A percentile compares a stretch with the other conserved stretches of the same genome.
Conservation (phyloP, 2,888 invertebrate genomes). For the Apamea crenata region DNA sequence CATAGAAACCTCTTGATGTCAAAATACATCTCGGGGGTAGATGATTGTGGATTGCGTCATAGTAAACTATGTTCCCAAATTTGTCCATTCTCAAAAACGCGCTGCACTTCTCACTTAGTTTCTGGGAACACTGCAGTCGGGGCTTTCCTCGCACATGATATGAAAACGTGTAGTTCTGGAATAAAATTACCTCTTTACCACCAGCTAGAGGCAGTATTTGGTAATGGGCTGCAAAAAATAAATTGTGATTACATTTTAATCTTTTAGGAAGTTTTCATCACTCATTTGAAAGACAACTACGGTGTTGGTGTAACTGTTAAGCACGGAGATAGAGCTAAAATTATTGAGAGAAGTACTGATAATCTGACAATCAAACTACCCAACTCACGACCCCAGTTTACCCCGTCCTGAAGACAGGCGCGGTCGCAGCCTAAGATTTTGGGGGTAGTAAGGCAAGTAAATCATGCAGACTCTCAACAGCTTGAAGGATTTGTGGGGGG, state of each 20-base stretch:
- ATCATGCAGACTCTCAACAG: too few relatives aligned
- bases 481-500: too few relatives aligned
- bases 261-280: neutral
- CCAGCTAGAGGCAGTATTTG: slow-evolving; percentile 39
- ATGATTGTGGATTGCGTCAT: slow-evolving; percentile 31
- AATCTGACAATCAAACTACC: neutral
- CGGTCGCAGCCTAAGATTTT: too few relatives aligned
- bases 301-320: too few relatives aligned
- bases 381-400: neutral
- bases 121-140: slow-evolving; percentile 46
- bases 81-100: slow-evolving; percentile 39
- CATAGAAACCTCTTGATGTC: slow-evolving; percentile 19
- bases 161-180: slow-evolving; percentile 49
- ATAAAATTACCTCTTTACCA: slow-evolving; percentile 45
- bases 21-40: slow-evolving; percentile 34
- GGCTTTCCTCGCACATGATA: slow-evolving; percentile 43
- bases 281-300: neutral
- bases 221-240: slow-evolving; percentile 38
- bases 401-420: too few relatives aligned
- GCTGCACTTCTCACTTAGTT: slow-evolving; percentile 34
- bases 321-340: too few relatives aligned
- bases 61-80: slow-evolving; percentile 33
- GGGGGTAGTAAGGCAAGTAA: too few relatives aligned
- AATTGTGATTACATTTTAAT: neutral
- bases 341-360: too few relatives aligned